Evolutionary conservation across 1,140 invertebrate species (phyloP), one percentile per base, ranked within the genome.

Genomic region (Harpegnathos saltator): DNA sequence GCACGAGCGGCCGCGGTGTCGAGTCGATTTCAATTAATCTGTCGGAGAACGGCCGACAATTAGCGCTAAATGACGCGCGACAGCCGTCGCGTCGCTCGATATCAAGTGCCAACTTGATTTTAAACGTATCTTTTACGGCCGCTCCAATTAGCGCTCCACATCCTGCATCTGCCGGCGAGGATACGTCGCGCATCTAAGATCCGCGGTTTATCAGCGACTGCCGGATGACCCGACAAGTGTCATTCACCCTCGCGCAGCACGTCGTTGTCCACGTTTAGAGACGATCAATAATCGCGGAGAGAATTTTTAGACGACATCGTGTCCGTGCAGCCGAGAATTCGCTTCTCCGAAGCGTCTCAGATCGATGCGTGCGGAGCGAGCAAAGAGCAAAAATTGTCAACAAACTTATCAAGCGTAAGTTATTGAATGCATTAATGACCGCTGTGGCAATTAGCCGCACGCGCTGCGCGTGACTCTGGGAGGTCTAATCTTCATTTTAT

Each of bases 181-280:
- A 74, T 24, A 0, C 65, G 26, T 17, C 22, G 56, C 17, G 15
- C 50, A 59, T 3, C 54, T 12, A 26, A 48, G 65, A 78, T 72
- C 58, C 61, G 22, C 71, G 66, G 85, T 86, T 87, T 72, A 87
- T 86, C 81, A 74, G 68, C 75, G 38, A 71, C 78, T 86, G 17
- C 24, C 48, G 24, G 50, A 48, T 29, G 75, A 80, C 65, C 65
- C 4, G 66, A 58, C 22, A 33, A 17, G 33, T 71, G 75, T 80
- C 75, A 69, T 80, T 80, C 65, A 80, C 75, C 65, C n/a, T 44
- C 52, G 63, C 1, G 38, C 38, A 11, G 2, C 33, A 11, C 22
- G 9, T 29, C 33, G 24, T 80, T 71, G 75, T 80, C 24, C 75
- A 80, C 69, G 58, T 80, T 80, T 80, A 80, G 65, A 80, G 65